phyloP scores from a whole-genome alignment of 2,797 vertebrate genomes.

The Parotocinclus haroldoi region DNA sequence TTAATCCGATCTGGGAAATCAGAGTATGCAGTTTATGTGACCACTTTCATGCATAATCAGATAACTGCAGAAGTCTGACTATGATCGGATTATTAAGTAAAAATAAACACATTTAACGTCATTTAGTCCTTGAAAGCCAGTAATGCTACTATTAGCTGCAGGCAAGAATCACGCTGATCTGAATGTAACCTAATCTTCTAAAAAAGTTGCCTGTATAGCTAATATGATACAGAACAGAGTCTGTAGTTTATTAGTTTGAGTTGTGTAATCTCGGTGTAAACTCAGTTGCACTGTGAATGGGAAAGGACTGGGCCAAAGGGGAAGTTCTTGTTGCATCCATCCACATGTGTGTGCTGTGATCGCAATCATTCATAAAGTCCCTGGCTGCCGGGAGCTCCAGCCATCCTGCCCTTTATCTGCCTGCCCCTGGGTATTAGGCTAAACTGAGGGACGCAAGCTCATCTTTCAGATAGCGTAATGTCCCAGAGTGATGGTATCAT shows the following conservation, averaged over 20 bases:
- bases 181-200: conserved; percentile 25
- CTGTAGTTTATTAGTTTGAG: not conserved
- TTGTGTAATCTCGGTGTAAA: conserved; percentile 14
- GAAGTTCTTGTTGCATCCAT: conserved; percentile 50
- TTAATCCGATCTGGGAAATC: too few relatives aligned
- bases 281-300: conserved; percentile 21
- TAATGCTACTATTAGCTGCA: conserved; percentile 37
- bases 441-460: conserved; percentile 54
- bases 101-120: too few relatives aligned
- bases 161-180: conserved; percentile 10
- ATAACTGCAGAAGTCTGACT: too few relatives aligned
- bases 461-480: conserved; percentile 43
- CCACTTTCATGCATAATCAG: too few relatives aligned
- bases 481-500: conserved; percentile 37
- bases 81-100: too few relatives aligned
- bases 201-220: not conserved
- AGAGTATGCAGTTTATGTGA: too few relatives aligned
- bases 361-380: conserved; percentile 71
- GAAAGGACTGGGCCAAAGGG: conserved; percentile 42
- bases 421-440: conserved; percentile 52
- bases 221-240: not conserved
- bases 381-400: conserved; percentile 28
- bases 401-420: conserved; percentile 49
- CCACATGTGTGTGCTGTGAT: conserved; percentile 62
- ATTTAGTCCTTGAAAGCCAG: not conserved